These are phyloP conservation scores for Anoplolepis gracilipes DNA, from an alignment of 1,140 invertebrate genomes.

Conservation along the genomic window DNA sequence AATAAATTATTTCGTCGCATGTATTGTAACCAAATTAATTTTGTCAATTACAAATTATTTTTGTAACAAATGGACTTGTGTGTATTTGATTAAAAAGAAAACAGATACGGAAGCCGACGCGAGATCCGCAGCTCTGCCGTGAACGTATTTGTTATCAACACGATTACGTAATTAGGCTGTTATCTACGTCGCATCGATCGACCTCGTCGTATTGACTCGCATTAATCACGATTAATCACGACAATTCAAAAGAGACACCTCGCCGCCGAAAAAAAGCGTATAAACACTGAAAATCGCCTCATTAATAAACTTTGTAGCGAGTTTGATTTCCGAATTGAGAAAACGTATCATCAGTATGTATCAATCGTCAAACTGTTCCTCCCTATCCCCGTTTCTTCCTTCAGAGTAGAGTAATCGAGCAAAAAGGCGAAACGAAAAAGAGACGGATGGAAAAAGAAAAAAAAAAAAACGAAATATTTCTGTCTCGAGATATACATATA, in stretches of 20 bases:
- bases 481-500: conserved; percentile 22
- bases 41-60: neutral
- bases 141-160: conserved; percentile 20
- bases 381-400: neutral
- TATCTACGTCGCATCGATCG: conserved; percentile 39
- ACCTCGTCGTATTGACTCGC: neutral
- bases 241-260: neutral
- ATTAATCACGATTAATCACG: conserved; percentile 31
- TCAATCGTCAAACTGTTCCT: neutral
- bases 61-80: neutral
- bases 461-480: conserved; percentile 6
- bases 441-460: conserved; percentile 5
- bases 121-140: neutral
- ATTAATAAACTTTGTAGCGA: neutral
- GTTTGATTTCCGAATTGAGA: neutral
- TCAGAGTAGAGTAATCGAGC: conserved; percentile 16
- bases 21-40: neutral
- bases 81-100: neutral
- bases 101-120: neutral
- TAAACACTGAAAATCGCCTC: neutral
- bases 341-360: neutral
- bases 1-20: neutral
- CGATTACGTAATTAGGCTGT: conserved; percentile 20
- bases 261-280: neutral
- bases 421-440: conserved; percentile 20